phyloP scores from a whole-genome alignment of 1,140 invertebrate species.

The Thalassaphorura encarpata region DNA sequence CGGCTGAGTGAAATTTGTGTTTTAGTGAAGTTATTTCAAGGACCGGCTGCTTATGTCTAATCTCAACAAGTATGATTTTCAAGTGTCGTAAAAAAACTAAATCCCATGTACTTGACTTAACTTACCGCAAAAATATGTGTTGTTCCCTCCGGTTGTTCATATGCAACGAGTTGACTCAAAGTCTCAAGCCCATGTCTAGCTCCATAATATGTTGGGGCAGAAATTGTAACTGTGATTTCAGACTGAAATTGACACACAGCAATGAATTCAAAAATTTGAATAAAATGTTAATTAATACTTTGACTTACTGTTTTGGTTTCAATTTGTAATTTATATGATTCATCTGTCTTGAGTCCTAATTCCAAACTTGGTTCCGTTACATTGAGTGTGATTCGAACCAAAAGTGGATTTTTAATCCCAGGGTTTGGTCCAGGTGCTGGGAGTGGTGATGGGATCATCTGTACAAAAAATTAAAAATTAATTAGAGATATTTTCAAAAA shows the following conservation, averaged over 20 bases:
- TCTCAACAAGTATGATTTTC: no score
- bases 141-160: conserved; percentile 26
- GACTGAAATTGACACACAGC: not conserved
- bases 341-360: not conserved
- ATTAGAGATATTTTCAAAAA: conserved; percentile 11
- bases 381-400: not conserved
- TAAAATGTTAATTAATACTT: no score
- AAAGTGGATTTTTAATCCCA: not conserved
- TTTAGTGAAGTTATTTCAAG: no score
- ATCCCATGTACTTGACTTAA: no score
- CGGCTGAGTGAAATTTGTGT: no score
- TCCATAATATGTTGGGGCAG: conserved; percentile 56
- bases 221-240: conserved; percentile 47
- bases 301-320: no score
- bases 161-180: conserved; percentile 54
- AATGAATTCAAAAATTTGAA: not conserved
- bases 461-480: conserved; percentile 35
- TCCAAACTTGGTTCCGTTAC: not conserved
- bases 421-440: not conserved
- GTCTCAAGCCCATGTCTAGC: conserved; percentile 64
- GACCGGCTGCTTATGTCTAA: no score
- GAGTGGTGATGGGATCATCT: conserved; percentile 34
- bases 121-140: not conserved
- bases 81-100: no score
- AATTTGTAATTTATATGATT: not conserved